Evolutionary conservation across 2,113 vertebrate genomes (phyloP).

Genomic region (Butastur rufipennis): DNA sequence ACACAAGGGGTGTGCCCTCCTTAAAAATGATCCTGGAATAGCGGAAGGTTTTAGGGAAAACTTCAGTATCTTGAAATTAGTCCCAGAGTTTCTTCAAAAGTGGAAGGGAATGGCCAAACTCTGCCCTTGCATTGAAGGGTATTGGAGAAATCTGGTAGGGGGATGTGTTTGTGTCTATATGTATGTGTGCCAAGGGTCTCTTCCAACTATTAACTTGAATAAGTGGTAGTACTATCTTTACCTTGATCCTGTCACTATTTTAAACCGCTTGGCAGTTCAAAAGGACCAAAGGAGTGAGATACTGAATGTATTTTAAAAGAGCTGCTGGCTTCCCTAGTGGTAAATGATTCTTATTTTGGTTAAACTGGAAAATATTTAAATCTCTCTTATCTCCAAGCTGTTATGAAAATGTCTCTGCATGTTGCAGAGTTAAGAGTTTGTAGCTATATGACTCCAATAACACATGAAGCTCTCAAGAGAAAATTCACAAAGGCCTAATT

Average conservation of each 20-base stretch:
- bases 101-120: not conserved
- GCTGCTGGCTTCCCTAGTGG: not conserved
- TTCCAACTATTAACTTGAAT: not conserved
- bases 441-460: not conserved
- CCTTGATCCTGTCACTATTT: not conserved
- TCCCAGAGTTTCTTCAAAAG: not conserved
- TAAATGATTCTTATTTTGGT: not conserved
- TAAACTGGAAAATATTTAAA: not conserved
- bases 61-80: not conserved
- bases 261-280: not conserved
- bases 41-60: not conserved
- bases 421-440: not conserved
- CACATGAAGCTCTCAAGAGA: not conserved
- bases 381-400: not conserved
- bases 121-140: not conserved
- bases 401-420: not conserved
- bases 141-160: not conserved
- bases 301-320: not conserved
- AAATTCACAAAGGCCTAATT: not conserved
- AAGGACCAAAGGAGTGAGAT: not conserved
- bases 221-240: not conserved
- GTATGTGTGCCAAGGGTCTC: not conserved
- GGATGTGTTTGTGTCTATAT: not conserved
- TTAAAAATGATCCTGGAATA: not conserved
- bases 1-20: not conserved